Conservation (phyloP, 1,140 invertebrate genomes). For the Orchestia grillus region DNA sequence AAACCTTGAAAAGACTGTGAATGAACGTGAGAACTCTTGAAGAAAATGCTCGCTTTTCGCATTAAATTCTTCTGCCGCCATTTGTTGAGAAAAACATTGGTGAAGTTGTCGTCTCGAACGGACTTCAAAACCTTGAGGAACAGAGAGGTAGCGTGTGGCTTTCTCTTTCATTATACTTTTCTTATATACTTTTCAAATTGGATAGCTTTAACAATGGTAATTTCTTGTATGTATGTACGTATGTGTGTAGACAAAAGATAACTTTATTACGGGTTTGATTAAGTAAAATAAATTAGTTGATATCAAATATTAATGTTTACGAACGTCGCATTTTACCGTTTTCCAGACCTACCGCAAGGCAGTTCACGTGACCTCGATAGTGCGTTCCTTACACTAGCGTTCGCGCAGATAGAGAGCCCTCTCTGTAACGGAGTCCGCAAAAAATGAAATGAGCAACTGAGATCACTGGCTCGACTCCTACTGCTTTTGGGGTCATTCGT, state of each 20-base stretch:
- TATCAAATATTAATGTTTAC: background rate
- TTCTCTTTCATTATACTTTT: background rate
- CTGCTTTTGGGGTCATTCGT: background rate
- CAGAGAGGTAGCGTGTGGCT: background rate
- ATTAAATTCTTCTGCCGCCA: background rate
- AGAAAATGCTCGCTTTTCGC: background rate
- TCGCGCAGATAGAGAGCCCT: background rate
- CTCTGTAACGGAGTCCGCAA: background rate
- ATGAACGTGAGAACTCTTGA: background rate
- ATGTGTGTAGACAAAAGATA: too few relatives aligned
- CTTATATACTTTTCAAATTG: background rate
- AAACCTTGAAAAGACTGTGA: background rate
- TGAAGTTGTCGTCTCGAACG: background rate
- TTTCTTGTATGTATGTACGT: too few relatives aligned
- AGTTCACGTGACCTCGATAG: background rate
- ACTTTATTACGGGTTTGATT: background rate
- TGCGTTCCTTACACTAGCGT: background rate
- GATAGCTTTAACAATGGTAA: background rate
- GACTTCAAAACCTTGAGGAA: background rate
- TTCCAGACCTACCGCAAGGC: background rate
- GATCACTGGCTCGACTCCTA: background rate
- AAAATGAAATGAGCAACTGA: background rate
- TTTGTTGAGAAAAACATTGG: background rate
- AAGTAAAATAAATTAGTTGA: background rate
- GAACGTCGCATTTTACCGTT: background rate